Evolutionary conservation across 2,888 invertebrate species (phyloP).

Genomic region (Torymus tubicola): DNA sequence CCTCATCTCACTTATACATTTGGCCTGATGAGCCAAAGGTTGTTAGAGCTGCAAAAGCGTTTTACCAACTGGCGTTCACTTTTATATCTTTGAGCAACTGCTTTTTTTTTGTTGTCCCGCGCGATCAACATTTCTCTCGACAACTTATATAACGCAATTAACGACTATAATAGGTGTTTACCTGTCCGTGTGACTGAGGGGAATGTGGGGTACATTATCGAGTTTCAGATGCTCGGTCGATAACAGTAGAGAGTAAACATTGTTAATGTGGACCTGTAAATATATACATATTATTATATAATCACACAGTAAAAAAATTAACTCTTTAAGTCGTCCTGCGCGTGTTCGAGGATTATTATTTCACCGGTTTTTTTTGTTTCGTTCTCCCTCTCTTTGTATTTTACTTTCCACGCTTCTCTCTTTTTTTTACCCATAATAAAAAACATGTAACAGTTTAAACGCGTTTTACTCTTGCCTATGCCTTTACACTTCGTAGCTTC

Average conservation of each 20-base stretch:
- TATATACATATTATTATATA: too few species aligned
- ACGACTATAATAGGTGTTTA: neutral
- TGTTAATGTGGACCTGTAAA: too few species aligned
- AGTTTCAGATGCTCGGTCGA: neutral
- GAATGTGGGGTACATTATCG: too few species aligned
- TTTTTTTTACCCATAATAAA: slow-evolving; percentile 10
- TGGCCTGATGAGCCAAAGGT: slow-evolving; percentile 1
- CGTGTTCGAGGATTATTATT: slow-evolving; percentile 33
- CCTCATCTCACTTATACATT: neutral
- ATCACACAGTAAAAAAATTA: slow-evolving; percentile 62
- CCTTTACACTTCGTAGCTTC: neutral
- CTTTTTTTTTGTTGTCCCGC: too few species aligned
- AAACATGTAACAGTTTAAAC: slow-evolving; percentile 59
- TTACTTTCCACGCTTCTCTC: neutral
- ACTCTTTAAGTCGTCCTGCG: slow-evolving; percentile 58
- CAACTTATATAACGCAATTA: neutral
- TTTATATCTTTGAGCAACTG: neutral
- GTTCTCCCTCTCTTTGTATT: too few species aligned
- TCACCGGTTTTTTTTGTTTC: neutral
- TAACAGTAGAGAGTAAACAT: neutral
- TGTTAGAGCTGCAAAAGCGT: neutral
- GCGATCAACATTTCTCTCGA: neutral
- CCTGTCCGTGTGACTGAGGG: neutral
- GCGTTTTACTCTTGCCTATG: slow-evolving; percentile 8
- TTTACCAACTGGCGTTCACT: neutral